A percentile compares a stretch with the other conserved stretches of the same genome.
phyloP scores from a whole-genome alignment of 2,113 vertebrate species.

The Hemicordylus capensis region DNA sequence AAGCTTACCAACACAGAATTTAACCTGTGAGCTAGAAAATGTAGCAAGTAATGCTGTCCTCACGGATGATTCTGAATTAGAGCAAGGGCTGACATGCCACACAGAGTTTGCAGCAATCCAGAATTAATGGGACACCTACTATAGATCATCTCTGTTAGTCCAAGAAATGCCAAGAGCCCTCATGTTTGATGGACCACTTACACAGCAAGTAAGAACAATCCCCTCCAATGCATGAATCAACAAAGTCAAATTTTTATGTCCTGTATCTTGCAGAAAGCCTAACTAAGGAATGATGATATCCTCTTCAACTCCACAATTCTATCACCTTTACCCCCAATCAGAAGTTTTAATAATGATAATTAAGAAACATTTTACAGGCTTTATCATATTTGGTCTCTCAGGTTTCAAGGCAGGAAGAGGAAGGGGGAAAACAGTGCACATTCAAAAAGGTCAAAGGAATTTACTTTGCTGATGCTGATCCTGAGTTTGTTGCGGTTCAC shows the following conservation, averaged over 20 bases:
- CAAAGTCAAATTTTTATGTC: background rate
- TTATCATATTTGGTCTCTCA: background rate
- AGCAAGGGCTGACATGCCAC: background rate
- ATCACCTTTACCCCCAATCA: background rate
- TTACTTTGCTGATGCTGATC: slow-evolving; percentile 98
- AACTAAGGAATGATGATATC: no score
- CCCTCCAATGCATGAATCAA: background rate
- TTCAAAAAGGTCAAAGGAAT: slow-evolving; percentile 16
- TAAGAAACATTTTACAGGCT: background rate
- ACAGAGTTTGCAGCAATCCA: background rate
- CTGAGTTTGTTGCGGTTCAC: slow-evolving; percentile 98
- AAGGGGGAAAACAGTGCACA: background rate
- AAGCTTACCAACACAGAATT: background rate
- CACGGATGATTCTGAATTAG: background rate
- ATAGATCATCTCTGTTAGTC: background rate
- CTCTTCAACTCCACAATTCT: background rate
- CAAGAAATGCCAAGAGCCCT: background rate
- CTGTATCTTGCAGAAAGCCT: background rate
- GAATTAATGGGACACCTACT: background rate
- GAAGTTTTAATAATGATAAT: background rate
- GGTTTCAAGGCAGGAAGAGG: background rate
- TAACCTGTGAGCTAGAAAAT: background rate
- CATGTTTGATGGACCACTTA: background rate
- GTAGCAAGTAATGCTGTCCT: background rate
- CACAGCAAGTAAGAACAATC: background rate